These are phyloP conservation scores for Eledone cirrhosa DNA, from an alignment of 2,888 invertebrate species.

Conservation along the genomic window DNA sequence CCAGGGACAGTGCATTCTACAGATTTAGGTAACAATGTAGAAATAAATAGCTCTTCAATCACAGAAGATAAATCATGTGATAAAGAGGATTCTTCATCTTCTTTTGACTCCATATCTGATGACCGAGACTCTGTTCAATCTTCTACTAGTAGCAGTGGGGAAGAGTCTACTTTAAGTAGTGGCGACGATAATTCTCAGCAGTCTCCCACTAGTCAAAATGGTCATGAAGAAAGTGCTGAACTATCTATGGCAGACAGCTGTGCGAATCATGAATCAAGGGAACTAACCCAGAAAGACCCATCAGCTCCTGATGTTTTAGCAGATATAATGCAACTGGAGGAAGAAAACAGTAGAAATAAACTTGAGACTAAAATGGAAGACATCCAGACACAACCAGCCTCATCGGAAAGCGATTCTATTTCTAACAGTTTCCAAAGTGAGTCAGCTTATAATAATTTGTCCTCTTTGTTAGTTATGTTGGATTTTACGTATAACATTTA, in stretches of 20 bases:
- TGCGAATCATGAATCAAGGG: not conserved
- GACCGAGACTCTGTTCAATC: constrained; percentile 19
- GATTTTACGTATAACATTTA: no score
- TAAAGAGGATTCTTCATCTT: constrained; percentile 20
- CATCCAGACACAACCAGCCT: not conserved
- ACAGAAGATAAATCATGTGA: constrained; percentile 15
- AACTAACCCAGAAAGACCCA: not conserved
- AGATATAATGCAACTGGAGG: constrained; percentile 17
- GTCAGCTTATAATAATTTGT: no score
- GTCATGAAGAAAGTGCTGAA: constrained; percentile 8
- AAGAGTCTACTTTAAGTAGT: not conserved
- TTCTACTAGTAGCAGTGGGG: constrained; percentile 17
- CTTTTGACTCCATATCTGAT: constrained; percentile 16
- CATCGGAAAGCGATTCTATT: constrained; percentile 4
- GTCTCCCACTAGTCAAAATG: constrained; percentile 3
- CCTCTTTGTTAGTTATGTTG: no score
- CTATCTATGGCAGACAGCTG: not conserved
- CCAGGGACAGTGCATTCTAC: constrained; percentile 5
- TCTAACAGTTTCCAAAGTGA: not conserved
- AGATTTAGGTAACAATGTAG: not conserved
- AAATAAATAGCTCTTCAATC: no score
- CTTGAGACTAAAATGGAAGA: constrained; percentile 9
- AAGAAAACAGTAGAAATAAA: not conserved
- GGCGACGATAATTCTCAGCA: constrained; percentile 11
- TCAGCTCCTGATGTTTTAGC: not conserved